Base-by-base conservation (phyloP, 2,797 vertebrate genomes). In the Ispidina picta region DNA sequence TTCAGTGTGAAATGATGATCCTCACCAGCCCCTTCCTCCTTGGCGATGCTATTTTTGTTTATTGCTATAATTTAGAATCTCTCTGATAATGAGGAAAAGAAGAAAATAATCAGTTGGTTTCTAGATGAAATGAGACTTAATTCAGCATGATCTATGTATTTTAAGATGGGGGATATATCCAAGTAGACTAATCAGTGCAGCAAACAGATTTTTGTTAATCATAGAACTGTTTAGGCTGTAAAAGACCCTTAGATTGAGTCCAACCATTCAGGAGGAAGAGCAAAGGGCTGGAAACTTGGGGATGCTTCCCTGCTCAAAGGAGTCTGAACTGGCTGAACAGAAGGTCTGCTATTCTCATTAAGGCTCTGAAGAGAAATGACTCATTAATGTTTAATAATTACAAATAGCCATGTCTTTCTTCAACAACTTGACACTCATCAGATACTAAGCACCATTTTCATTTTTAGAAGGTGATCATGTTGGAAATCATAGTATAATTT, bases 1-100 rank as follows among this genome's bases (percentile, higher is more conserved):
- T 95, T 91, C 68, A 64, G 92, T 21, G 51, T 91, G 91, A 93
- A 95, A 95, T 89, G 74, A 91, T 69, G 71, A 89, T 84, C 80
- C 59, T 88, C 21, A 62, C 81, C 62, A 54, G 44, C 64, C 74
- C 91, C 39, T 84, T 82, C 74, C 74, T 94, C 74, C 71, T 89
- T 22, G 65, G 28, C 70, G 83, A 52, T 62, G 80, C 68, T 81
- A 15, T 16, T 89, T 81, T 88, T 83, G 51, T 76, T 91, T 90
- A 87, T 89, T 92, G 54, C 87, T 23, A 79, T 83, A 71, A 82
- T 86, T 95, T 91, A 86, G 74, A 94, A 74, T 62, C 80, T 92
- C 64, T 26, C n/a, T 33, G 78, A 77, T 91, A 94, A 93, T 65
- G 70, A 90, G 72, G 83, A 51, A 65, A 86, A 89, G 71, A 48